Evolutionary conservation across 2,113 vertebrate species (phyloP), one percentile per base, ranked within the genome.

Genomic region (Callorhinus ursinus): DNA sequence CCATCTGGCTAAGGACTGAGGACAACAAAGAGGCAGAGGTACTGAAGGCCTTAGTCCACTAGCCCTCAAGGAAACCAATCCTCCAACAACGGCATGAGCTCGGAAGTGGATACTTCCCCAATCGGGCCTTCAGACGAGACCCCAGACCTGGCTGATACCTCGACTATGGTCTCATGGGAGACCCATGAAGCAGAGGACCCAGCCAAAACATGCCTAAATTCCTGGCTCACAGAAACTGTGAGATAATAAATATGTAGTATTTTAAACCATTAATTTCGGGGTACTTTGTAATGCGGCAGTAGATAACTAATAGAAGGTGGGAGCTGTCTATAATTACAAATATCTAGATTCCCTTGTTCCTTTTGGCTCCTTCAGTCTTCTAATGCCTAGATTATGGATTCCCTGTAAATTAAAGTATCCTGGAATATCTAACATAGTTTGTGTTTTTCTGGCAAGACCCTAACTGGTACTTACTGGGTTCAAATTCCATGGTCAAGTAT

Each of bases 41-140:
- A 12, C 33, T 2, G 46, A 71, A 88, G 57, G 15, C 55, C 59
- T 89, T 31, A 7, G 65, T 57, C 67, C 51, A 28, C 8, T 14
- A 46, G n/a, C 16, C 63, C 83, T 63, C 14, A 81, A 65, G 93
- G 90, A 93, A 65, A 39, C 24, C n/a, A 24, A 11, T 16, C 72
- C n/a, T 69, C 16, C 53, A 22, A n/a, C 16, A 10, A n/a, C 31
- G 2, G 2, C 2, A 0, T 9, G 42, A 74, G 49, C 31, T 87
- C 19, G 5, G 31, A 63, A 55, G 22, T 18, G 7, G 51, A 0
- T 11, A 85, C 10, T 55, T 85, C 26, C 51, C 79, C 19, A 11
- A 39, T 7, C 3, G 9, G 67, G 28, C 59, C 72, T 74, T 95
- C 76, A 14, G 19, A 36, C 42, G 26, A 97, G 80, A 26, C 31